Evolutionary conservation across 2,113 vertebrate species (phyloP), one percentile per base, ranked within the genome.

Genomic region (Verasper variegatus): DNA sequence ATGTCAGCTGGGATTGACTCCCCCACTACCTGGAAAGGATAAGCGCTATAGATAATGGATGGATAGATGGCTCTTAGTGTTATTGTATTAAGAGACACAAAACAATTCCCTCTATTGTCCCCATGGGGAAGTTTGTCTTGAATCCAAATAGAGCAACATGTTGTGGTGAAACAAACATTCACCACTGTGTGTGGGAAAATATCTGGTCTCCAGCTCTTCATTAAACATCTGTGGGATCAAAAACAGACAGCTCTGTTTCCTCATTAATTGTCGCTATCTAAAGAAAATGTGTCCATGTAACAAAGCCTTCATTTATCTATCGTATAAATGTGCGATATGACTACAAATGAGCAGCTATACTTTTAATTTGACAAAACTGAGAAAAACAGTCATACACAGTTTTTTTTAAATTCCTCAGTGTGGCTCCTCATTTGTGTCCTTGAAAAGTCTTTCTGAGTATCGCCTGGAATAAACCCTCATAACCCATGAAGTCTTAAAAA

Each of bases 331-430:
- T 67, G 68, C 59, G 74, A 65, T 58, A 78, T 37, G 60, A 74
- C 65, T 81, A 79, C 67, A 57, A 85, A 76, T 54, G 45, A 78
- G 65, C 18, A 82, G 54, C 52, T 74, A 37, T 54, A 78, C 65
- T 60, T 73, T 58, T 62, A 35, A 51, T 77, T 72, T 70, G 6
- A 31, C 31, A 31, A 31, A 31, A 31, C 31, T 31, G 31, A 31
- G 31, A 31, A 31, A 31, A 31, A 71, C 58, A 66, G 76, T 37
- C 71, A 76, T 26, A 26, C 26, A 60, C 13, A 60, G 21, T 13
- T 67, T 85, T 70, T 31, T 31, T 31, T 63, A 42, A 71, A 45
- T 81, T 68, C 35, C n/a, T 31, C 27, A 9, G 18, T 54, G 20
- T 45, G 3, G 0, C 9, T 21, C 56, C 6, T 76, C 12, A 63